Base-by-base conservation (phyloP, 2,888 invertebrate genomes). In the Arctia plantaginis region DNA sequence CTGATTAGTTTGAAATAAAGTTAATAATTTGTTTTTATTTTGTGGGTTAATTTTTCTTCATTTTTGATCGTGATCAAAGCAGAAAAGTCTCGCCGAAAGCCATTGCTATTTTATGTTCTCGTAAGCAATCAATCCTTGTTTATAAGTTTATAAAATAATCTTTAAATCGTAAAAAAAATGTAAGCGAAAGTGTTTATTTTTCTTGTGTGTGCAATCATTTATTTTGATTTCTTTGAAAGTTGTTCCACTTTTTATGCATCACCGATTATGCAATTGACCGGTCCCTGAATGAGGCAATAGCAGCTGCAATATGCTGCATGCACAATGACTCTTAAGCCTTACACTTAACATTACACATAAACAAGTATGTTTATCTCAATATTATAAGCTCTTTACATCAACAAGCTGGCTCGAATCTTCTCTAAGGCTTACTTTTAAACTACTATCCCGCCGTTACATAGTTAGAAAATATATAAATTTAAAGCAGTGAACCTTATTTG, bases 201-300 rank as follows among this genome's bases (percentile, higher is more conserved):
- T 18, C 27, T 59, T 59, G 59, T 66, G 76, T 77, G 76, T 71
- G 73, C 71, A 73, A 64, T 73, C 69, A 72, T 79, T 82, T 79
- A 77, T 78, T 82, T 79, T 77, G 69, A 80, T 81, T 77, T 80
- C 80, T 79, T 71, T 77, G 84, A 84, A 84, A 84, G 85, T 82
- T 77, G 79, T 72, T 66, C 78, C 51, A 85, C 78, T 83, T 80
- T 79, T 83, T 74, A 80, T 82, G 77, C 84, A 75, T 75, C 78
- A 83, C 77, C 71, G 69, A 66, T 55, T 78, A 76, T 73, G 66
- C 78, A 80, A 66, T 82, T 76, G 66, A 74, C 75, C 75, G 77
- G 71, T 73, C 23, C 75, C 73, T 70, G 27, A 47, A 15, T 51
- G 67, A 51, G 77, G 74, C 65, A 71, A 77, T 69, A 62, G 35